phyloP scores from a whole-genome alignment of 2,113 vertebrate genomes.

The Phalacrocorax brasilianus region DNA sequence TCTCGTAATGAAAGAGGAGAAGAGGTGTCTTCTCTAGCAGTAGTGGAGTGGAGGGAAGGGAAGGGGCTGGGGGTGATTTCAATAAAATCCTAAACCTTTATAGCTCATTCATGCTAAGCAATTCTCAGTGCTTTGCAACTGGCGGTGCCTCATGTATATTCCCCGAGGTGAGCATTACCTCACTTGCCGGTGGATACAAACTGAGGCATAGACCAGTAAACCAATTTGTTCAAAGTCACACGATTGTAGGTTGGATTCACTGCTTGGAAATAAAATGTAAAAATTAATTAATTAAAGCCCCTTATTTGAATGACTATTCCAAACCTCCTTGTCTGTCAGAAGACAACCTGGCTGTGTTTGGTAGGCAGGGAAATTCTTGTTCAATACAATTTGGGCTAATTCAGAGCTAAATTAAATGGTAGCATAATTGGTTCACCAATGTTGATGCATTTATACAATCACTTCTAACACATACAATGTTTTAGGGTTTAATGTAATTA shows the following conservation, averaged over 20 bases:
- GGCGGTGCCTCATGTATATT: neutral
- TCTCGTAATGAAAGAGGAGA: neutral
- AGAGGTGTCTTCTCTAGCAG: neutral
- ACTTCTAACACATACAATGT: neutral
- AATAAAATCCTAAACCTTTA: neutral
- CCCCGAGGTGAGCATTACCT: neutral
- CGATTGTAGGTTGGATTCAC: neutral
- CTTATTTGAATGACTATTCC: neutral
- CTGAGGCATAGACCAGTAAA: neutral
- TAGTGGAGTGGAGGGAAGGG: neutral
- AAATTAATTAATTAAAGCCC: neutral
- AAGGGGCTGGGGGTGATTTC: neutral
- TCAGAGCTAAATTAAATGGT: conserved; percentile 25
- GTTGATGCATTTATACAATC: neutral
- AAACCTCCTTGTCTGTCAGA: neutral
- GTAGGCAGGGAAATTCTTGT: neutral
- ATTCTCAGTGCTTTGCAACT: neutral
- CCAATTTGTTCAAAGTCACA: neutral
- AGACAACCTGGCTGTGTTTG: neutral
- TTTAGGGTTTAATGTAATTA: neutral
- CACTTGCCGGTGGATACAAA: neutral
- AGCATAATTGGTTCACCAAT: neutral
- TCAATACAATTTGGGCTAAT: neutral
- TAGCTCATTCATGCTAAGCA: neutral
- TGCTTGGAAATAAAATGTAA: neutral